Evolutionary conservation across 2,113 vertebrate genomes (phyloP), one percentile per base, ranked within the genome.

Genomic region (Heteronetta atricapilla): DNA sequence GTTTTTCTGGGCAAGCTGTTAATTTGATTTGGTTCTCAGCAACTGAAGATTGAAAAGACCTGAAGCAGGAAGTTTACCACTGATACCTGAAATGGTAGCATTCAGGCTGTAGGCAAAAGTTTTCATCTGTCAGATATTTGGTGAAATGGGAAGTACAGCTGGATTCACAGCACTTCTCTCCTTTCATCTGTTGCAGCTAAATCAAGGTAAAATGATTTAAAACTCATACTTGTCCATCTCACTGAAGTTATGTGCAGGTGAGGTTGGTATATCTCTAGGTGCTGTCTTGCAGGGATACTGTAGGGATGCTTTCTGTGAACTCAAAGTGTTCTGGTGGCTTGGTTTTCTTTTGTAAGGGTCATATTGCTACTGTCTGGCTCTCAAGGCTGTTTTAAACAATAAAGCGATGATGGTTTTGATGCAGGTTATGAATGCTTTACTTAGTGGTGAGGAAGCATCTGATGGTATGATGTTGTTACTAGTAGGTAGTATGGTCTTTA

Each of bases 321-420:
- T 0, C 1, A 19, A 28, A 23, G 29, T 1, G 1, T 8, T 28
- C 18, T 2, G 4, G 38, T 15, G 5, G 17, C 34, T 80, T 66
- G 44, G 16, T 12, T 58, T 58, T 81, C 73, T 8, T 12, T 76
- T 11, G 2, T 44, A 5, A 4, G 13, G 7, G 76, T 23, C 6
- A 1, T 0, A 0, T 52, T 9, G 2, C 16, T 50, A 5, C 7
- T 68, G n/a, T 1, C 3, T 40, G 56, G n/a, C 5, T 74, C 21
- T 59, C 6, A 15, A 38, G 29, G 18, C 4, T 94, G 26, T 62
- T 91, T 29, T 13, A 48, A 62, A 48, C 40, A 40, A 8, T 5
- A 64, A 40, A 81, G 9, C 22, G 50, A 36, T 70, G 38, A 31
- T 7, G 4, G 2, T 22, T 82, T 85, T 63, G 31, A 14, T 40